Base-by-base conservation (phyloP, 2,888 invertebrate species). In the Dermolepida albohirtum region DNA sequence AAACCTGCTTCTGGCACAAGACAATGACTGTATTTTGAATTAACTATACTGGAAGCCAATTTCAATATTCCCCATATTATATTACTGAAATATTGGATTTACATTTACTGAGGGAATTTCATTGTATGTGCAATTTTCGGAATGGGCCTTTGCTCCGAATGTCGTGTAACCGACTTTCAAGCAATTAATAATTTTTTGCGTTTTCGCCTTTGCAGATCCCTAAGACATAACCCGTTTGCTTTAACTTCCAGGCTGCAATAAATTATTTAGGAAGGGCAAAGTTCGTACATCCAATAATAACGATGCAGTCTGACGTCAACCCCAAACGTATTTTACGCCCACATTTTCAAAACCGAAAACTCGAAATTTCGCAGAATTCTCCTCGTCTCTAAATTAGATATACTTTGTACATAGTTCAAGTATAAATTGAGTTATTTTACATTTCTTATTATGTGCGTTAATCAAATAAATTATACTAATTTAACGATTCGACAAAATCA, bases 191-290 rank as follows among this genome's bases (percentile, higher is more conserved):
- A 62, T 62, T 62, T 62, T 11, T 54, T 8, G 16, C 16, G 17
- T 17, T 22, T 17, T 47, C 47, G 47, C 47, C 17, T 62, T 11
- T 12, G 29, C 47, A 52, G 34, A 2, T 8, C 34, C 34, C 22
- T 16, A 43, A 57, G 12, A 17, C 22, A 41, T 7, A 10, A n/a
- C n/a, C 59, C 29, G 27, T 59, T 16, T 29, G 44, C 17, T n/a
- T 34, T 29, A 34, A 47, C 34, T 62, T 62, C 34, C 59, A 22
- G 47, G 59, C 14, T 39, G 34, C 47, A 34, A 62, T 62, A 34
- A 62, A 62, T 62, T 62, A 62, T 62, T 62, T 62, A 62, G 47
- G 22, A 62, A 62, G 59, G 59, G 59, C 47, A 62, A 39, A 62
- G 59, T 62, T 62, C 59, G 59, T 16, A 62, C 47, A 62, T 62